Percentiles rank a stretch among this genome's conserved stretches.
These are phyloP conservation scores for Toxotes chatareus DNA, from an alignment of 2,113 vertebrate species.

Conservation along the genomic window DNA sequence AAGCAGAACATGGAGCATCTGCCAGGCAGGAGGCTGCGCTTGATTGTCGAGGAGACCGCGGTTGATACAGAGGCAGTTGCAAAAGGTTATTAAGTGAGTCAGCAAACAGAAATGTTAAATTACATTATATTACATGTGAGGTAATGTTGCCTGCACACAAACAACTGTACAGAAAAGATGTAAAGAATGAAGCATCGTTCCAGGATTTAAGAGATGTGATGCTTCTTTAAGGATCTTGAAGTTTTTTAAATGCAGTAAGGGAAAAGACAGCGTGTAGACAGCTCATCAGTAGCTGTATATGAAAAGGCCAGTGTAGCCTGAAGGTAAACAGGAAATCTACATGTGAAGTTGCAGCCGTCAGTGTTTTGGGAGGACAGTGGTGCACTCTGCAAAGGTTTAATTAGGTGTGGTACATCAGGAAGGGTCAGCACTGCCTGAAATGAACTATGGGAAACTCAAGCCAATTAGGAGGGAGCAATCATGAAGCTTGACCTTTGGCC, in stretches of 20 bases:
- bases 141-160: neutral
- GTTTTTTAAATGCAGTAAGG: neutral
- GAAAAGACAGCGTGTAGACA: neutral
- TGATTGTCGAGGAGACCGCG: conserved; percentile 9
- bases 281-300: conserved; percentile 20
- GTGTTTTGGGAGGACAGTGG: neutral
- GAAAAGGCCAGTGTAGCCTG: conserved; percentile 1
- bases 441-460: conserved; percentile 8
- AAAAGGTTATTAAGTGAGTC: conserved; percentile 36
- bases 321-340: conserved; percentile 30
- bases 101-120: neutral
- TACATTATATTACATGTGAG: neutral
- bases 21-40: conserved; percentile 27
- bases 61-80: conserved; percentile 26
- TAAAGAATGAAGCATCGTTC: neutral
- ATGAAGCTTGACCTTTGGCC: conserved; percentile 46
- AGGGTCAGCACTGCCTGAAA: conserved; percentile 14
- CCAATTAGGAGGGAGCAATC: conserved; percentile 49
- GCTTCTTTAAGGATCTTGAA: neutral
- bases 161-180: neutral
- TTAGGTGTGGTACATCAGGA: conserved; percentile 36
- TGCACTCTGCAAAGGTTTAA: conserved; percentile 44
- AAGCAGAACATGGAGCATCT: conserved; percentile 51
- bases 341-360: conserved; percentile 35
- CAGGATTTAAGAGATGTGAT: neutral